Evolutionary conservation across 2,113 vertebrate species (phyloP).

Genomic region (Semnornis frantzii): DNA sequence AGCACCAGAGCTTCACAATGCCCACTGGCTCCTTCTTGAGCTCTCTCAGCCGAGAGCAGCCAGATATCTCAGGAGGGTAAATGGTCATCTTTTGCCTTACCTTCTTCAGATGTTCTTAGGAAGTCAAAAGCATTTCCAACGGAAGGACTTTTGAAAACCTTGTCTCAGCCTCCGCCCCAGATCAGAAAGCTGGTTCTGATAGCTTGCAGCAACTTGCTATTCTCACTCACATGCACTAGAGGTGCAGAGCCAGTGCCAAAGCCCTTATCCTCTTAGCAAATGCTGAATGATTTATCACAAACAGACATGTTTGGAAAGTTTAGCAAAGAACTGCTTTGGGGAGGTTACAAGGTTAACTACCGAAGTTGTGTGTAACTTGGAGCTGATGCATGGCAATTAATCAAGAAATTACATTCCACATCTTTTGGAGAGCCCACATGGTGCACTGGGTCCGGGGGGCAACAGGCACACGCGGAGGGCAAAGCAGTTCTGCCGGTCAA

Average conservation of each 20-base stretch:
- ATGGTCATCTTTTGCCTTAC: background rate
- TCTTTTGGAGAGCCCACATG: conserved; percentile 75
- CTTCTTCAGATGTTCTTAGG: background rate
- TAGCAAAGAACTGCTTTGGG: conserved; percentile 82
- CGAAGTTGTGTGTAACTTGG: conserved; percentile 91
- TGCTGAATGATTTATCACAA: conserved; percentile 84
- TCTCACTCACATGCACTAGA: background rate
- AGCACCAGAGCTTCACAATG: rapidly evolving
- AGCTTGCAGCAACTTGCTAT: background rate
- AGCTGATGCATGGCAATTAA: conserved; percentile 88
- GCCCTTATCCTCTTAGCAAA: conserved; percentile 51
- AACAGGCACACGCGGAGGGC: background rate
- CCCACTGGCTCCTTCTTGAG: background rate
- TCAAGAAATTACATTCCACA: conserved; percentile 84
- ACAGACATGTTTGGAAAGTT: conserved; percentile 83
- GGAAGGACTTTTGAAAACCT: conserved; percentile 35
- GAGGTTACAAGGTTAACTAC: conserved; percentile 95
- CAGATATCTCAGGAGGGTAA: background rate
- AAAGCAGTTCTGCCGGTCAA: conserved; percentile 51
- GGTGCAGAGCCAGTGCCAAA: conserved; percentile 58
- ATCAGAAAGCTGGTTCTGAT: background rate
- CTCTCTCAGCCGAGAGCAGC: background rate
- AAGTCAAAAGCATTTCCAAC: background rate
- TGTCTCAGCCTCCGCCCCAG: background rate
- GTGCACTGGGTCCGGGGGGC: conserved; percentile 78